Conservation (phyloP, 2,113 vertebrate species). For the Lanius collurio region DNA sequence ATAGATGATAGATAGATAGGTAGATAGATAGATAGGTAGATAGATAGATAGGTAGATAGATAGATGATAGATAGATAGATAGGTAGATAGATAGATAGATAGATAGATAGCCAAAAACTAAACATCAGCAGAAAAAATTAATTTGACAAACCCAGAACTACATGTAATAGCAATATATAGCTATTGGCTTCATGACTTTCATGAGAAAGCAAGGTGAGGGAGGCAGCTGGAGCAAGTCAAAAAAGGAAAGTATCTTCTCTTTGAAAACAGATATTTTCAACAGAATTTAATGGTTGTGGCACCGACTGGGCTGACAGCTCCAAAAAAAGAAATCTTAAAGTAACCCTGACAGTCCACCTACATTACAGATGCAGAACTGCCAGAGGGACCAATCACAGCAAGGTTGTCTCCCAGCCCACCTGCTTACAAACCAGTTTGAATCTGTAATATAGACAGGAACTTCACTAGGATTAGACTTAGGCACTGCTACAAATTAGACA, state of each 20-base stretch:
- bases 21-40: not conserved
- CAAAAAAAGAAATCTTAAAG: not conserved
- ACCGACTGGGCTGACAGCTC: not conserved
- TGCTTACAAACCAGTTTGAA: not conserved
- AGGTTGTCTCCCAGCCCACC: not conserved
- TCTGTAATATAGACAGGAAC: not conserved
- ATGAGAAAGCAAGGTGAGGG: not conserved
- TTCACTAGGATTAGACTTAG: not conserved
- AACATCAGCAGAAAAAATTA: not conserved
- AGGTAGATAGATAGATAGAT: rapidly evolving
- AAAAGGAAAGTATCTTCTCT: not conserved
- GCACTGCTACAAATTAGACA: not conserved
- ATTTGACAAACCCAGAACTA: not conserved
- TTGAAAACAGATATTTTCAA: conserved; percentile 1
- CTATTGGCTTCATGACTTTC: not conserved
- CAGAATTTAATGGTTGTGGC: not conserved
- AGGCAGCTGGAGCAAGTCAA: not conserved
- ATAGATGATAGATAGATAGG: not conserved
- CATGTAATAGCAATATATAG: not conserved
- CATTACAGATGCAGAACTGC: not conserved
- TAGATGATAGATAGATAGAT: not conserved
- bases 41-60: rapidly evolving
- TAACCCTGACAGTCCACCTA: not conserved
- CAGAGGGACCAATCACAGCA: not conserved
- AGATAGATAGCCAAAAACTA: not conserved